Evolutionary conservation across 2,797 vertebrate species (phyloP).

Genomic region (Liparis tanakae): DNA sequence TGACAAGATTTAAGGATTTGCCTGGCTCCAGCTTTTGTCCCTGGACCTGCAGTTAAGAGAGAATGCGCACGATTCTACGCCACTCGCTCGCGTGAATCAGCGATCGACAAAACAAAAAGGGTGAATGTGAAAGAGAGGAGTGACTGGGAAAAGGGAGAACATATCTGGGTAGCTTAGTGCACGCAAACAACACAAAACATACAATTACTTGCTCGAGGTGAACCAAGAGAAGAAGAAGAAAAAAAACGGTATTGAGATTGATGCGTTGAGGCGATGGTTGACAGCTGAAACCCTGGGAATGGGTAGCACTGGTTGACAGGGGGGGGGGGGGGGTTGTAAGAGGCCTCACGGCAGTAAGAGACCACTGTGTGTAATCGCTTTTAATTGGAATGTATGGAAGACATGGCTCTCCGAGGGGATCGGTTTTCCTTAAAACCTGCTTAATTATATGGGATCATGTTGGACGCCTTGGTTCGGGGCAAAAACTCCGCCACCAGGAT

Average conservation of each 20-base stretch:
- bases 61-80: conserved; percentile 58
- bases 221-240: conserved; percentile 26
- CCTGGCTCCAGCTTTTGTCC: conserved; percentile 70
- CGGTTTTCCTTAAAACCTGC: conserved; percentile 72
- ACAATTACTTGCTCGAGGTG: conserved; percentile 43
- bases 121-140: conserved; percentile 9
- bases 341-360: conserved; percentile 69
- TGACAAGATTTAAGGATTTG: conserved; percentile 80
- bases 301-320: conserved; percentile 42
- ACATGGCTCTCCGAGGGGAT: conserved; percentile 67
- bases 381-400: conserved; percentile 79
- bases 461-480: conserved; percentile 53
- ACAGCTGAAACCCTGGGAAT: conserved; percentile 78
- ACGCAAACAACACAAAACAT: conserved; percentile 46
- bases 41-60: conserved; percentile 45
- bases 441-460: conserved; percentile 78
- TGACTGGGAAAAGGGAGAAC: conserved; percentile 8
- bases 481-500: conserved; percentile 43
- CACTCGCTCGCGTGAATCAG: conserved; percentile 61
- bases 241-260: conserved; percentile 60
- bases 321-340: conserved; percentile 68
- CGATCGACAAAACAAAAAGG: conserved; percentile 26
- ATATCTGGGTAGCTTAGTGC: conserved; percentile 33
- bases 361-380: conserved; percentile 72
- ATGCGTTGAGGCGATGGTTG: conserved; percentile 61